Base-by-base conservation (phyloP, 2,888 invertebrate genomes). In the Erebia aethiops region DNA sequence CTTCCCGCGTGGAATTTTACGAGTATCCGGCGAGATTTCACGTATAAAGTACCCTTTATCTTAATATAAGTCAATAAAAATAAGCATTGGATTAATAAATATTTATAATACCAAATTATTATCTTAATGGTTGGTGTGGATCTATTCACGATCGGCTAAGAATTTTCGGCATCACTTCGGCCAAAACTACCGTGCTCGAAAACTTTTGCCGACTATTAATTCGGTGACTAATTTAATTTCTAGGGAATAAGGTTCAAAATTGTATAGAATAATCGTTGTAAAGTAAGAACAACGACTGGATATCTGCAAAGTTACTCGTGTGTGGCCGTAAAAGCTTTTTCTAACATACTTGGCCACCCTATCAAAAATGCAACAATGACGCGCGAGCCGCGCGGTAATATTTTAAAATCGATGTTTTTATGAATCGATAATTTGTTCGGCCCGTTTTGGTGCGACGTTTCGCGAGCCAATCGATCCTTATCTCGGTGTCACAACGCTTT, bases 361-460 rank as follows among this genome's bases (percentile, higher is more conserved):
- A 88, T 84, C 83, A 78, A 75, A 78, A 79, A 79, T 80, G 82
- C 82, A 87, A 87, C 89, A 87, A 90, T 88, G 89, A 89, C 87
- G 86, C 90, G 88, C 87, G 86, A 87, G 82, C 86, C 69, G 83
- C 83, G 81, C 86, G 81, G 87, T 87, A 87, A 91, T 91, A 91
- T 90, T 91, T 92, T 89, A 89, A 88, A 90, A 92, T 91, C 91
- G 90, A 92, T 92, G 91, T 92, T 93, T 92, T 92, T 92, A 92
- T 92, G 91, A 92, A 92, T 93, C 91, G 91, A 92, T 93, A 92
- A 93, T 92, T 93, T 93, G 92, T 89, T 90, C 88, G 87, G 87
- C 84, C 85, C 87, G 89, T 90, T 92, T 90, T 84, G 91, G 91
- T 87, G 91, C 90, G 91, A 88, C 90, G 89, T 89, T 88, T 90